These are phyloP conservation scores for Bombyx mandarina DNA, from an alignment of 1,140 invertebrate species.

Conservation along the genomic window DNA sequence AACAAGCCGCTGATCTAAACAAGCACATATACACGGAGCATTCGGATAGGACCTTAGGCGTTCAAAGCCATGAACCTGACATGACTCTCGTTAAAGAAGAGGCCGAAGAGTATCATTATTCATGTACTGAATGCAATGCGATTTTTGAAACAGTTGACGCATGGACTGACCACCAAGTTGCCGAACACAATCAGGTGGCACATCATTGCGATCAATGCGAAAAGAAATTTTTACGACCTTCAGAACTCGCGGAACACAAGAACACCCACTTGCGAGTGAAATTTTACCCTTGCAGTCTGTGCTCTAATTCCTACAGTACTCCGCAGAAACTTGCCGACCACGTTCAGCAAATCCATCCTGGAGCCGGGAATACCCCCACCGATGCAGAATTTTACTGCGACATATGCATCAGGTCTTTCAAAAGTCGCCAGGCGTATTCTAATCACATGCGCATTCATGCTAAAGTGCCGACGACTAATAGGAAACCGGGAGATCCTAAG, in stretches of 20 bases:
- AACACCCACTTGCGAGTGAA: conserved; percentile 77
- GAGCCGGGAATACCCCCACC: conserved; percentile 18
- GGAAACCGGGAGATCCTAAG: conserved; percentile 50
- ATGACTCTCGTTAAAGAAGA: conserved; percentile 63
- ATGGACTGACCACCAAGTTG: conserved; percentile 71
- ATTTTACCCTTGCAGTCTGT: conserved; percentile 74
- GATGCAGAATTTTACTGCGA: conserved; percentile 64
- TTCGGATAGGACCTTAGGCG: conserved; percentile 44
- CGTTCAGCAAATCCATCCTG: conserved; percentile 62
- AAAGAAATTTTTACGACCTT: conserved; percentile 72
- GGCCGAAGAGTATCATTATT: conserved; percentile 68
- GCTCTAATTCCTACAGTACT: conserved; percentile 74
- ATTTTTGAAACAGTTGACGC: conserved; percentile 69
- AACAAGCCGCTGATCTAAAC: conserved; percentile 59
- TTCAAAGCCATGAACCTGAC: conserved; percentile 37
- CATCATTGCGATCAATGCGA: conserved; percentile 75
- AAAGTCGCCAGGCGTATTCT: conserved; percentile 66
- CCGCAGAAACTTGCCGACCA: conserved; percentile 72
- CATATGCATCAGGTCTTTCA: conserved; percentile 63
- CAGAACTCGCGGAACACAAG: conserved; percentile 75
- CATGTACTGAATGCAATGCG: conserved; percentile 71
- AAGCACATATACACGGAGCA: conserved; percentile 65
- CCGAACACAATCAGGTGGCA: conserved; percentile 65
- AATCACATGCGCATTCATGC: conserved; percentile 71
- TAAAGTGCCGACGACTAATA: conserved; percentile 62